phyloP scores from a whole-genome alignment of 2,113 vertebrate species.

The Zosterops japonicus region DNA sequence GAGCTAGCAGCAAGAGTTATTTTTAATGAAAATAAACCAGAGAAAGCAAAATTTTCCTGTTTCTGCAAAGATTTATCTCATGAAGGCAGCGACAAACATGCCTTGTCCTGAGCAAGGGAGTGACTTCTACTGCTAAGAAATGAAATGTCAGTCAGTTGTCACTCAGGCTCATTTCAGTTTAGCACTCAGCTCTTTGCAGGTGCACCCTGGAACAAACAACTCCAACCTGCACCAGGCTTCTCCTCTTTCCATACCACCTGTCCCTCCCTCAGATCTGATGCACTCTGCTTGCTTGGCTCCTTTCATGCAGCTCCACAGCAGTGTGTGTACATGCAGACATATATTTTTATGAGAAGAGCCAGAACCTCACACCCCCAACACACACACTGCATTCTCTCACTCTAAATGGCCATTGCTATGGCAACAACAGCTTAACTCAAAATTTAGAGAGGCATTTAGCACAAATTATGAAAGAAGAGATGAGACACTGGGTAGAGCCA shows the following conservation, averaged over 20 bases:
- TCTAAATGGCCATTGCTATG: slow-evolving; percentile 42
- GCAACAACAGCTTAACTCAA: slow-evolving; percentile 31
- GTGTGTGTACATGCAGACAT: background rate
- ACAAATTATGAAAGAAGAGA: background rate
- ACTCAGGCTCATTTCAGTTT: background rate
- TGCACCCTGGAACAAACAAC: background rate
- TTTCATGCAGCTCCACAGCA: background rate
- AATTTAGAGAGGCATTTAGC: slow-evolving; percentile 8
- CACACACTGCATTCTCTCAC: background rate
- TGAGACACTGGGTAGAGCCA: background rate
- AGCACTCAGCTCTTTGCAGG: background rate
- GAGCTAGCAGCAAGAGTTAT: background rate
- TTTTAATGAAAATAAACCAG: background rate
- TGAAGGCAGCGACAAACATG: background rate
- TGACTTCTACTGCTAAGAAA: background rate
- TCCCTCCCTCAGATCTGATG: background rate
- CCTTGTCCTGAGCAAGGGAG: background rate
- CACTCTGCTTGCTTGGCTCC: background rate
- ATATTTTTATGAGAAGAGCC: background rate
- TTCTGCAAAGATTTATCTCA: background rate
- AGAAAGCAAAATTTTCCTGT: background rate
- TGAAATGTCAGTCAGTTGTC: background rate
- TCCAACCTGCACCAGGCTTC: background rate
- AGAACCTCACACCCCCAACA: background rate
- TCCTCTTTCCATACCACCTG: background rate